phyloP scores from a whole-genome alignment of 2,113 vertebrate genomes.

The Sapayoa aenigma region DNA sequence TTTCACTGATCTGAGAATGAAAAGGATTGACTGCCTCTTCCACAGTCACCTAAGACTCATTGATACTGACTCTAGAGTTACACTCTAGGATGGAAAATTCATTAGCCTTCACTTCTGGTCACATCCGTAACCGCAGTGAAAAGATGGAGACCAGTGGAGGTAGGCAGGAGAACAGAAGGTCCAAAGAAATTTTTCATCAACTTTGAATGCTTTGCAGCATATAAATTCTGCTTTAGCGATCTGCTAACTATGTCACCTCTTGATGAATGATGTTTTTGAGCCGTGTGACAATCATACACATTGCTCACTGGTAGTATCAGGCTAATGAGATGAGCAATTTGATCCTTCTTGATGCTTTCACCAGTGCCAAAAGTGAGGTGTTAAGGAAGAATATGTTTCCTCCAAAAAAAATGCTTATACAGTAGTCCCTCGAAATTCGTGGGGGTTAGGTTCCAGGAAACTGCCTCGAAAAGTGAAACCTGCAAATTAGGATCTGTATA shows the following conservation, averaged over 20 bases:
- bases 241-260: too few species aligned
- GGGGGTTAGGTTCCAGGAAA: too few species aligned
- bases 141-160: background rate
- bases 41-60: accelerated
- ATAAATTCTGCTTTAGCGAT: background rate
- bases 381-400: background rate
- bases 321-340: background rate
- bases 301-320: background rate
- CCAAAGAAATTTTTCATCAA: background rate
- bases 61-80: background rate
- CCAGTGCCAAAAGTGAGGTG: background rate
- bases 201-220: background rate
- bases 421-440: too few species aligned
- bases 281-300: background rate
- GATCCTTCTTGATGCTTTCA: background rate
- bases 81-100: background rate
- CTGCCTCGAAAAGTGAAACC: too few species aligned
- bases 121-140: background rate
- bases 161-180: background rate
- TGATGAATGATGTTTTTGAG: background rate
- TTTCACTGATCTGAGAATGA: background rate
- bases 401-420: background rate
- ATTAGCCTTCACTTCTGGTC: background rate
- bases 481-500: too few species aligned
- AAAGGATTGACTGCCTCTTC: background rate